phyloP scores from a whole-genome alignment of 2,797 vertebrate genomes.

The Ctenochaetus hawaiiensis region DNA sequence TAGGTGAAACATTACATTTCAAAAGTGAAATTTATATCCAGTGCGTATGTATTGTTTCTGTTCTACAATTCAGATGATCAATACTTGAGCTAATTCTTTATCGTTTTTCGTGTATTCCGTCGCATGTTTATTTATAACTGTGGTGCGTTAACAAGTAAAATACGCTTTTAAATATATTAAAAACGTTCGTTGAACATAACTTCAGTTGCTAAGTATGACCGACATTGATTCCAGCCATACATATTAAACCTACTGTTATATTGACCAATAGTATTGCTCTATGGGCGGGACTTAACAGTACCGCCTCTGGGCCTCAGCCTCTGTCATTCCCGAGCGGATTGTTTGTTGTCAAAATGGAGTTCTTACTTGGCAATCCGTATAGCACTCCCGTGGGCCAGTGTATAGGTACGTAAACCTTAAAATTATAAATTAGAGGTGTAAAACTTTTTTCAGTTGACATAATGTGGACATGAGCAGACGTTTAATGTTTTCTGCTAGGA shows the following conservation, averaged over 20 bases:
- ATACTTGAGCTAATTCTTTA: rapidly evolving
- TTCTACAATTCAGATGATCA: neutral
- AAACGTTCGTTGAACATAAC: slow-evolving; percentile 50
- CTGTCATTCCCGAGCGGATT: slow-evolving; percentile 72
- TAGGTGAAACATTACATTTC: neutral
- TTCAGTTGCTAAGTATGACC: slow-evolving; percentile 39
- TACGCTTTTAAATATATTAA: neutral
- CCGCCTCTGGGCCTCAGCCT: slow-evolving; percentile 53
- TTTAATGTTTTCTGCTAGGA: neutral
- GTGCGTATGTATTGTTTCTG: neutral
- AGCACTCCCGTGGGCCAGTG: slow-evolving; percentile 97
- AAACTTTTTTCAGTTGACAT: rapidly evolving
- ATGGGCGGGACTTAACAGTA: slow-evolving; percentile 59
- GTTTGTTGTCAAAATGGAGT: slow-evolving; percentile 98
- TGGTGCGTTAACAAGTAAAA: rapidly evolving
- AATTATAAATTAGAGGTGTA: neutral
- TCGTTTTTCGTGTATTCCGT: neutral
- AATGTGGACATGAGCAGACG: neutral
- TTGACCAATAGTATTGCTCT: slow-evolving; percentile 63
- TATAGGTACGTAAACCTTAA: slow-evolving; percentile 87
- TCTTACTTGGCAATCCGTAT: slow-evolving; percentile 97
- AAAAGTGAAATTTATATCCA: neutral
- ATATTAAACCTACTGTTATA: rapidly evolving
- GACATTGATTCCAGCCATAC: slow-evolving; percentile 52
- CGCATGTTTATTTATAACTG: neutral